Conservation (phyloP, 2,113 vertebrate genomes). For the Morone saxatilis region DNA sequence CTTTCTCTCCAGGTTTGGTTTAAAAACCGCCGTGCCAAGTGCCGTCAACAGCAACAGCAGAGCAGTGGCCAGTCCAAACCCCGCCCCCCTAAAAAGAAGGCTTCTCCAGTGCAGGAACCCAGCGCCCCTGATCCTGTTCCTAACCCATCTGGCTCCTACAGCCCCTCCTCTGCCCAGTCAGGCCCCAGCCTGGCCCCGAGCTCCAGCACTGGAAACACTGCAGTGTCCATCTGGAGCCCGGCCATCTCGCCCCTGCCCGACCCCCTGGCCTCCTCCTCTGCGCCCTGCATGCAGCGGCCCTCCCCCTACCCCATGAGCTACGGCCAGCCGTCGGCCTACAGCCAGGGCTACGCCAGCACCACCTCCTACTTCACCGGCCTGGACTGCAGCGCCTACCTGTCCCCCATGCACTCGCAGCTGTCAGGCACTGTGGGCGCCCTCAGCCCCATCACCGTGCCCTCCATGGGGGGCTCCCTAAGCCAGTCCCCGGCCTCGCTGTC, state of each 20-base stretch:
- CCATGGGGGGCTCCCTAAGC: slow-evolving; percentile 87
- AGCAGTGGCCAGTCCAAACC: slow-evolving; percentile 88
- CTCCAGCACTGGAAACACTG: slow-evolving; percentile 79
- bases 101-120: slow-evolving; percentile 82
- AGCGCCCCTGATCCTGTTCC: slow-evolving; percentile 75
- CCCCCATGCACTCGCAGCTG: slow-evolving; percentile 89
- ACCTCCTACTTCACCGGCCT: slow-evolving; percentile 89
- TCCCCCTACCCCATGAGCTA: slow-evolving; percentile 88
- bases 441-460: slow-evolving; percentile 86
- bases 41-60: slow-evolving; percentile 89
- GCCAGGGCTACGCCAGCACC: slow-evolving; percentile 86
- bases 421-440: slow-evolving; percentile 85
- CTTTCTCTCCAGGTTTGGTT: slow-evolving; percentile 85
- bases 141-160: slow-evolving; percentile 80
- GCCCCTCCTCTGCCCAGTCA: slow-evolving; percentile 69
- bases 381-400: slow-evolving; percentile 90
- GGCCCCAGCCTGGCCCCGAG: slow-evolving; percentile 74
- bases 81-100: slow-evolving; percentile 89
- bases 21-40: slow-evolving; percentile 90
- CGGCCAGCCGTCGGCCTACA: slow-evolving; percentile 83
- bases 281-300: slow-evolving; percentile 86
- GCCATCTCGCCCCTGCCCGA: slow-evolving; percentile 89
- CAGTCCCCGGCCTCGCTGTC: slow-evolving; percentile 88
- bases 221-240: slow-evolving; percentile 90
- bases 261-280: slow-evolving; percentile 83